Percentiles rank a stretch among this genome's conserved stretches.
These are phyloP conservation scores for Sebastiscus albofasciatus DNA, from an alignment of 2,797 vertebrate genomes.

Conservation along the genomic window DNA sequence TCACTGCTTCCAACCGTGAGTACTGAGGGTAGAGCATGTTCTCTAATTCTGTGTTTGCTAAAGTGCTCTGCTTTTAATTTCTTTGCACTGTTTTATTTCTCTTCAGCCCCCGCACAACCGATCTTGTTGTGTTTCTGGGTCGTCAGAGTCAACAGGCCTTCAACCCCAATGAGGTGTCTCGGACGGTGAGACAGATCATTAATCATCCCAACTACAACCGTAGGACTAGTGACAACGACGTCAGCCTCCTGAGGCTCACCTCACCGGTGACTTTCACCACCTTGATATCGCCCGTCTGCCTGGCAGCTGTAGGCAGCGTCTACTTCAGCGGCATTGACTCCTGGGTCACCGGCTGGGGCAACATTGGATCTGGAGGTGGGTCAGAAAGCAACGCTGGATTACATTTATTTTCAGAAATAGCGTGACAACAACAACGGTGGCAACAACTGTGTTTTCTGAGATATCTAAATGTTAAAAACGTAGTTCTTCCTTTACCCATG, in stretches of 20 bases:
- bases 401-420: not conserved
- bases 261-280: slow-evolving; percentile 40
- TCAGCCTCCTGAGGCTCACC: slow-evolving; percentile 61
- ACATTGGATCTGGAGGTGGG: not conserved
- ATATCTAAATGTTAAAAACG: not conserved
- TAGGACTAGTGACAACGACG: accelerated
- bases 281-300: slow-evolving; percentile 58
- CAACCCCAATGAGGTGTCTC: slow-evolving; percentile 30
- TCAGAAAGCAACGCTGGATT: not conserved
- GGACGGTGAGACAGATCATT: not conserved
- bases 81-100: not conserved
- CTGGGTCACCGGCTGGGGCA: slow-evolving; percentile 76
- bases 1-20: slow-evolving; percentile 66
- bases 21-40: slow-evolving; percentile 15
- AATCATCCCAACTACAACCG: not conserved
- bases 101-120: accelerated
- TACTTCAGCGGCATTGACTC: slow-evolving; percentile 12
- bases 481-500: not conserved
- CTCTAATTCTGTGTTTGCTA: too few species aligned
- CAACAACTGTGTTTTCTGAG: not conserved
- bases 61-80: not conserved
- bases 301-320: slow-evolving; percentile 49
- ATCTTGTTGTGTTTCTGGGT: slow-evolving; percentile 27
- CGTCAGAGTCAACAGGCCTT: not conserved
- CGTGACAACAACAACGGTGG: not conserved